Percentiles rank a stretch among this genome's conserved stretches.
Evolutionary conservation across 1,140 invertebrate genomes (phyloP).

Genomic region (Drosophila simulans): DNA sequence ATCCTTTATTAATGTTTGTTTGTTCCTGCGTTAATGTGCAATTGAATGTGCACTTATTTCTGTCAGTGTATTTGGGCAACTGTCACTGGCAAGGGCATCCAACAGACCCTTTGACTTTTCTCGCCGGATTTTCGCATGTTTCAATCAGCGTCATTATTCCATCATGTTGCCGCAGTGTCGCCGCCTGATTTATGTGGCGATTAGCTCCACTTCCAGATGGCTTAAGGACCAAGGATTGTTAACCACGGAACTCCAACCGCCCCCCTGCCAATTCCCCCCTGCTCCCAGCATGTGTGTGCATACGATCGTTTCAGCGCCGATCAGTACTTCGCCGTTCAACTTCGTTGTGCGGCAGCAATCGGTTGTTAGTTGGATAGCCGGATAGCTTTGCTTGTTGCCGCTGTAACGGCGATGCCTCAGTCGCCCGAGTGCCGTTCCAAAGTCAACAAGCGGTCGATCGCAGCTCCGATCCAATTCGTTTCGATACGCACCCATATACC

Average conservation of each 20-base stretch:
- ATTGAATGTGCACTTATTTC: neutral
- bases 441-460: slow-evolving; percentile 69
- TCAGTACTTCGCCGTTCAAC: slow-evolving; percentile 24
- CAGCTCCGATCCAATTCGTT: slow-evolving; percentile 20
- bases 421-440: slow-evolving; percentile 74
- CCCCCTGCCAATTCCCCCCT: neutral
- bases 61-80: neutral
- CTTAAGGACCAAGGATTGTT: slow-evolving; percentile 32
- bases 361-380: slow-evolving; percentile 1
- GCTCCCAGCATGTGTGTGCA: neutral
- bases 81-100: neutral
- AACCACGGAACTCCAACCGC: no score
- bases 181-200: slow-evolving; percentile 54
- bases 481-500: slow-evolving; percentile 7
- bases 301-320: slow-evolving; percentile 4
- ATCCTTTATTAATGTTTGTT: no score
- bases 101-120: slow-evolving; percentile 27
- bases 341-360: slow-evolving; percentile 25
- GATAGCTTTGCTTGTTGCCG: slow-evolving; percentile 64
- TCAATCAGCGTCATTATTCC: slow-evolving; percentile 76
- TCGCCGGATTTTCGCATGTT: slow-evolving; percentile 53
- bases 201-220: slow-evolving; percentile 7
- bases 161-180: slow-evolving; percentile 60
- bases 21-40: no score
- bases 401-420: slow-evolving; percentile 43